Conservation (phyloP, 2,113 vertebrate species). For the Myotis yumanensis region DNA sequence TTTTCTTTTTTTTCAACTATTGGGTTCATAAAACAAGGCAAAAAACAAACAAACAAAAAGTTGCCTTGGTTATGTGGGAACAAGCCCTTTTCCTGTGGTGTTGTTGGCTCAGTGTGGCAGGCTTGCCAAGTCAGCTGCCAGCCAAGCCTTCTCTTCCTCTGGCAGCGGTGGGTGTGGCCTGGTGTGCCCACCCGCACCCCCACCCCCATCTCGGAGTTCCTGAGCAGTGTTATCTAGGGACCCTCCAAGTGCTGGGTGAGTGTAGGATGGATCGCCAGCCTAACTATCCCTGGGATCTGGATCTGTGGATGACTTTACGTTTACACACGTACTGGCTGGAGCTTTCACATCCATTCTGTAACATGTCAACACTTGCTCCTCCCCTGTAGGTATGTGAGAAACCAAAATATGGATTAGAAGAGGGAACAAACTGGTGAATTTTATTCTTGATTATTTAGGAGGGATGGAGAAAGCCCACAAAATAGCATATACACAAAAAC, state of each 20-base stretch:
- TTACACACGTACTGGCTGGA: neutral
- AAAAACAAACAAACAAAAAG: neutral
- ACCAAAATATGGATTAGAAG: neutral
- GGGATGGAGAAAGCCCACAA: neutral
- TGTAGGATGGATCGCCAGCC: accelerated
- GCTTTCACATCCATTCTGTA: neutral
- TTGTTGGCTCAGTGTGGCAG: neutral
- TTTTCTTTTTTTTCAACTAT: neutral
- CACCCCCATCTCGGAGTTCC: neutral
- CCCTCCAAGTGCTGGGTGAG: neutral
- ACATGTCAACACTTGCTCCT: neutral
- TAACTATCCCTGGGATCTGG: accelerated
- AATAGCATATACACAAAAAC: neutral
- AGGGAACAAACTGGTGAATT: neutral
- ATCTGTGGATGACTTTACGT: neutral
- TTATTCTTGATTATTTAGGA: neutral
- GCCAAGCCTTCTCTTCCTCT: neutral
- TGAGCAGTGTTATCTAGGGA: neutral
- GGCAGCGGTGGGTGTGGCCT: neutral
- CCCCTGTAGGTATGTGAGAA: neutral
- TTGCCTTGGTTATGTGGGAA: neutral
- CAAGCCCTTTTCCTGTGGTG: neutral
- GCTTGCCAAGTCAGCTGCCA: neutral
- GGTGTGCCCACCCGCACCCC: neutral
- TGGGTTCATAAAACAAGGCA: neutral